Conservation (phyloP, 2,797 vertebrate genomes). For the Hybognathus amarus region DNA sequence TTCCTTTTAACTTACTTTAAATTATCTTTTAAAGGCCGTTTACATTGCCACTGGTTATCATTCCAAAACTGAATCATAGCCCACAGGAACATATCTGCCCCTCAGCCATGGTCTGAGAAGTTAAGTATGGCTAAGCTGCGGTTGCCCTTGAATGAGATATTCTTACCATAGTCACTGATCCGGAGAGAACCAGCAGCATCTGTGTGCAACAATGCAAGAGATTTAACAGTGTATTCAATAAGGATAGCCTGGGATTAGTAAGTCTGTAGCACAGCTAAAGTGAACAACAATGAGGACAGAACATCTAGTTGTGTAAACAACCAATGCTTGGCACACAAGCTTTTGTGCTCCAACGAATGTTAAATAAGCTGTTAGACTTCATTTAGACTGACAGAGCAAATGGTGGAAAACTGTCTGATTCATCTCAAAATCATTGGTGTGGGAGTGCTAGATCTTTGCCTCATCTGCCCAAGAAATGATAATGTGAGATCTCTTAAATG, state of each 20-base stretch:
- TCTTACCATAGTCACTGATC: slow-evolving; percentile 41
- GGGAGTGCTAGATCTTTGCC: slow-evolving; percentile 13
- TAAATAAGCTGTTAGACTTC: slow-evolving; percentile 45
- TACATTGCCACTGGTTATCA: neutral
- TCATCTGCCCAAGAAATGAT: slow-evolving; percentile 13
- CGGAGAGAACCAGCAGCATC: slow-evolving; percentile 47
- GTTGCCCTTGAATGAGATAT: slow-evolving; percentile 48
- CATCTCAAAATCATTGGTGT: slow-evolving; percentile 14
- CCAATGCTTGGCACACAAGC: slow-evolving; percentile 24
- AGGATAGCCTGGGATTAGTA: slow-evolving; percentile 49
- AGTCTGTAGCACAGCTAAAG: slow-evolving; percentile 43
- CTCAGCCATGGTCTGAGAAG: slow-evolving; percentile 36
- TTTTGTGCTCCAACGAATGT: slow-evolving; percentile 30
- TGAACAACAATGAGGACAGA: slow-evolving; percentile 48
- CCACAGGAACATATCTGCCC: slow-evolving; percentile 29
- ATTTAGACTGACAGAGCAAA: slow-evolving; percentile 26
- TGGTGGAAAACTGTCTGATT: neutral
- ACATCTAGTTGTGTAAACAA: slow-evolving; percentile 55
- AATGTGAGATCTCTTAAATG: slow-evolving; percentile 7
- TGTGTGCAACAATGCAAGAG: slow-evolving; percentile 41
- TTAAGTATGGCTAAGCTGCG: slow-evolving; percentile 36
- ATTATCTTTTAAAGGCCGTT: slow-evolving; percentile 6
- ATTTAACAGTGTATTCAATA: slow-evolving; percentile 46
- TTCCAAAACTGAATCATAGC: neutral
- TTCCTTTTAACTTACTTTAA: neutral